Evolutionary conservation across 2,888 invertebrate species (phyloP), one percentile per base, ranked within the genome.

Genomic region (Hyles lineata): DNA sequence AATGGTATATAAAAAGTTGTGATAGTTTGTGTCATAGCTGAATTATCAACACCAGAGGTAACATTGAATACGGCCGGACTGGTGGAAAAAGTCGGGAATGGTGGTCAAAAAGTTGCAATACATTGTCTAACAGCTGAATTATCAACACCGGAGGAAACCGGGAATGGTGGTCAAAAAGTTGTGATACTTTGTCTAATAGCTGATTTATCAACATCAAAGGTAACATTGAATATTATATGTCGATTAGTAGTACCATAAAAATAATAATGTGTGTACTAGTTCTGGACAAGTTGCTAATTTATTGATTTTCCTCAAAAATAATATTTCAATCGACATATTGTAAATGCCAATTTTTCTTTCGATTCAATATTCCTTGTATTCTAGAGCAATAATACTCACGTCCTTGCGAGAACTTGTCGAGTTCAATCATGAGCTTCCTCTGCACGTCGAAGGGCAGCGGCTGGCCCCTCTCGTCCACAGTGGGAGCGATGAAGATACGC

Each of bases 401-500:
- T 67, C 87, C 90, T 5, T 95, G 92, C 0, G 95, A 92, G 86
- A 97, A 97, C 89, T 96, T 97, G 92, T 97, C 97, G 84, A 97
- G 90, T 85, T 97, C 97, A 73, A 97, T 95, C 95, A 97, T 96
- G 70, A 96, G 89, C 15, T 92, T 87, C 72, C 96, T 93, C 88
- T 97, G 97, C 69, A 96, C 96, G 9, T 79, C 73, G 75, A 78
- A 81, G 67, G 74, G 8, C 23, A 81, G 62, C 11, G 75, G 72
- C 52, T 74, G 72, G 0, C 79, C 78, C 15, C 32, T 55, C 85
- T 97, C 97, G 84, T 97, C 96, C 52, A 84, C 79, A n/a, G 94
- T 95, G 0, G 97, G 97, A 0, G 96, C 96, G 79, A 97, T 83
- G 93, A 96, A 97, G 79, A 97, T 95, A 11, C 97, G 95, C 75